Base-by-base conservation (phyloP, 2,797 vertebrate species). In the Enteromius radiatus region DNA sequence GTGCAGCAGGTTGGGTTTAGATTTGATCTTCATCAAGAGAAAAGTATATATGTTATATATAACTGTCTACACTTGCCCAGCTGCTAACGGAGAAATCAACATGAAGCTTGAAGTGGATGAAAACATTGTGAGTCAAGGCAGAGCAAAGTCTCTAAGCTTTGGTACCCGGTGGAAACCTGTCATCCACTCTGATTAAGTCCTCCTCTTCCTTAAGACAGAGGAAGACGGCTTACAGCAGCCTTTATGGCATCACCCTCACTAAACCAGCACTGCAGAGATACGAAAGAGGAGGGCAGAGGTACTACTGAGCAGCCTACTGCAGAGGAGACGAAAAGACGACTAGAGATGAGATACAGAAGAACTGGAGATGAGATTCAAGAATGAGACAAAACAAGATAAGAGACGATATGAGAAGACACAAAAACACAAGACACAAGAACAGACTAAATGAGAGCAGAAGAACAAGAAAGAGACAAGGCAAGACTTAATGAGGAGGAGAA, bases 231-330 rank as follows among this genome's bases (percentile, higher is more conserved):
- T 68, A 9, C 33, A 49, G 47, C 59, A 33, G 78, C 36, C 47
- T 59, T 80, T 68, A 83, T 26, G 59, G 56, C 31, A 65, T 70
- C 54, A 71, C 54, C 79, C 52, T 70, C 54, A 38, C 68, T 52
- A 75, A 73, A 70, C 33, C 69, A 87, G 61, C 63, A 81, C 49
- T 85, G 78, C 78, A 84, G 82, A 84, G 52, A 69, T 19, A 74
- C n/a, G 1, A 52, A n/a, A 59, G 14, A 5, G 15, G 52, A 84
- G 5, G 45, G n/a, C 45, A 70, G 31, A 78, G 52, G 33, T 14
- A 41, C 33, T 64, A 38, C 64, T 49, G 9, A 38, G 49, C 41
- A 47, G 19, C 17, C 36, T 8, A 45, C 56, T 76, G 1, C 74
- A 45, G 23, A 63, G 11, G 12, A 76, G 36, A 19, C 10, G 12